Evolutionary conservation across 2,113 vertebrate species (phyloP).

Genomic region (Pomatorhinus ruficollis): DNA sequence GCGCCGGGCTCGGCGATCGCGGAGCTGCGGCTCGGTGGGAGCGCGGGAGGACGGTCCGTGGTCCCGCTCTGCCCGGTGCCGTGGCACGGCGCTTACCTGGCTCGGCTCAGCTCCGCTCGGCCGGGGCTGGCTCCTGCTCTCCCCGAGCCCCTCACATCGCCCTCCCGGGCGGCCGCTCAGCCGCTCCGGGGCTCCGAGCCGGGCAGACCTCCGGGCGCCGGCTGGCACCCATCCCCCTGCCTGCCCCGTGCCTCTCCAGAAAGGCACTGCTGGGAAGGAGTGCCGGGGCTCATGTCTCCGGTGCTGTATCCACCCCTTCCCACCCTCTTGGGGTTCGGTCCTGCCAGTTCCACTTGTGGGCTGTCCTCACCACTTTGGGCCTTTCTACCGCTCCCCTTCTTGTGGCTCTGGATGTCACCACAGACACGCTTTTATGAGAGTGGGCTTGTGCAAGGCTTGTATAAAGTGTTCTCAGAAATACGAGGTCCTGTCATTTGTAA

Average conservation of each 20-base stretch:
- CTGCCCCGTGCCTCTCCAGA: constrained; percentile 54
- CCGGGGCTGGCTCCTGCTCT: constrained; percentile 21
- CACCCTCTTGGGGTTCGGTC: constrained; percentile 64
- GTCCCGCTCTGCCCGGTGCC: not conserved
- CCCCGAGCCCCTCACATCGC: not conserved
- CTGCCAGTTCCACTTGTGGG: constrained; percentile 65
- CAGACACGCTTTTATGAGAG: constrained; percentile 67
- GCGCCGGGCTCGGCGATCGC: no score
- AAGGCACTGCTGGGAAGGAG: constrained; percentile 58
- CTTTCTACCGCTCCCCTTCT: constrained; percentile 64
- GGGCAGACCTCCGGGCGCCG: not conserved
- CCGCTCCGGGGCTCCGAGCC: not conserved
- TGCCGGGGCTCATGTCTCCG: constrained; percentile 50
- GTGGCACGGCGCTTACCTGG: constrained; percentile 41
- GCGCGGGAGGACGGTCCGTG: not conserved
- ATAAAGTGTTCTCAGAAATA: constrained; percentile 66
- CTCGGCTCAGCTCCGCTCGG: not conserved
- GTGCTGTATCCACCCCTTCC: constrained; percentile 63
- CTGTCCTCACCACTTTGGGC: constrained; percentile 68
- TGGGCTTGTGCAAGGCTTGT: constrained; percentile 68
- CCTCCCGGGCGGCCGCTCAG: not conserved
- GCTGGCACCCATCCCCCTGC: constrained; percentile 55
- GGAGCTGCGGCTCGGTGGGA: not conserved
- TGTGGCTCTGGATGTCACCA: constrained; percentile 65
- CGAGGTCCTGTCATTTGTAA: constrained; percentile 64